Conservation (phyloP, 2,797 vertebrate species). For the Leuciscus waleckii region DNA sequence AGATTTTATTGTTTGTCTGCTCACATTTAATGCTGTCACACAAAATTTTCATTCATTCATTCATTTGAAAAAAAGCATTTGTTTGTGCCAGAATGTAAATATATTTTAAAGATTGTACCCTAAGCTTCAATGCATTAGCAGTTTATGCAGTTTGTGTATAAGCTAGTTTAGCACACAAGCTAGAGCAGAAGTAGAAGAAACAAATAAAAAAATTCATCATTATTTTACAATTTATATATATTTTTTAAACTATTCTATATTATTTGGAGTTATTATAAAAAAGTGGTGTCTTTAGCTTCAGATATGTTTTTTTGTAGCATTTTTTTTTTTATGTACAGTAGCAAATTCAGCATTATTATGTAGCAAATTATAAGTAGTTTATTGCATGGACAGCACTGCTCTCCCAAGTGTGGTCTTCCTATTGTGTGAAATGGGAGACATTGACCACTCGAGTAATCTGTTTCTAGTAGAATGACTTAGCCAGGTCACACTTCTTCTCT, state of each 20-base stretch:
- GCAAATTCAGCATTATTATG: not conserved
- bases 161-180: not conserved
- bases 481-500: not conserved
- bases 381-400: not conserved
- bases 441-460: not conserved
- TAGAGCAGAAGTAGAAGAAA: not conserved
- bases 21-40: not conserved
- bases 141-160: not conserved
- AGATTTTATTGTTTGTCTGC: not conserved
- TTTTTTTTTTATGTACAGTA: not conserved
- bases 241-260: not conserved
- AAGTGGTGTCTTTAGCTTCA: not conserved
- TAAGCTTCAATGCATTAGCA: not conserved
- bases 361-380: not conserved
- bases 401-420: not conserved
- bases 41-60: not conserved
- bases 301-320: not conserved
- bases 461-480: conserved; percentile 5
- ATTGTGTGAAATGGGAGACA: not conserved
- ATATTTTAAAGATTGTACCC: not conserved
- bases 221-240: not conserved
- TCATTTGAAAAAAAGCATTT: not conserved
- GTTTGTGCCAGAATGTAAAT: not conserved
- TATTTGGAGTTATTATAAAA: not conserved
- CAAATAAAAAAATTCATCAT: not conserved